Conservation (phyloP, 2,113 vertebrate species). For the Electrona antarctica region DNA sequence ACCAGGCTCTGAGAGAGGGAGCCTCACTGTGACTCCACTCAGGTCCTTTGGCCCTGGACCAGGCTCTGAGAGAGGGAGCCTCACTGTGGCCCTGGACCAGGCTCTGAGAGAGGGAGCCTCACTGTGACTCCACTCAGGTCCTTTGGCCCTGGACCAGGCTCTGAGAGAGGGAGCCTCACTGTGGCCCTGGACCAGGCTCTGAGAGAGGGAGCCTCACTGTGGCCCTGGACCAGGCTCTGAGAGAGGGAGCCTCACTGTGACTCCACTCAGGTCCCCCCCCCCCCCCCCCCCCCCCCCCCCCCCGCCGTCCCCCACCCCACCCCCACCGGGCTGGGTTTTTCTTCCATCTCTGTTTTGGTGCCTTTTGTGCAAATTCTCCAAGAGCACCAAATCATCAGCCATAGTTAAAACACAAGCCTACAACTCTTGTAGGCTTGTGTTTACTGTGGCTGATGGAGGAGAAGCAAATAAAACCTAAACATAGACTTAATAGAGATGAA, state of each 20-base stretch:
- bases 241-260: neutral
- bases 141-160: slow-evolving; percentile 10
- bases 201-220: neutral
- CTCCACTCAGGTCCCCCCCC: slow-evolving; percentile 2
- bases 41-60: slow-evolving; percentile 14
- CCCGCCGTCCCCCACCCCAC: slow-evolving; percentile 1
- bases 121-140: slow-evolving; percentile 5
- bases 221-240: slow-evolving; percentile 2
- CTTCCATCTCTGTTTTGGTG: slow-evolving; percentile 24
- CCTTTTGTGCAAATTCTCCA: slow-evolving; percentile 5
- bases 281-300: neutral
- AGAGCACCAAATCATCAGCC: slow-evolving; percentile 29
- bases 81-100: neutral
- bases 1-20: slow-evolving; percentile 5
- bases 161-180: neutral
- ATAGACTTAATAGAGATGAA: slow-evolving; percentile 28
- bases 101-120: neutral
- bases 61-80: neutral
- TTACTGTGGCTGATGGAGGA: neutral
- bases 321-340: neutral
- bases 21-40: neutral
- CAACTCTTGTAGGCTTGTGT: neutral
- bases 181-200: slow-evolving; percentile 2
- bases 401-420: slow-evolving; percentile 22
- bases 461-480: slow-evolving; percentile 31